Base-by-base conservation (phyloP, 2,888 invertebrate species). In the Bugula neritina region DNA sequence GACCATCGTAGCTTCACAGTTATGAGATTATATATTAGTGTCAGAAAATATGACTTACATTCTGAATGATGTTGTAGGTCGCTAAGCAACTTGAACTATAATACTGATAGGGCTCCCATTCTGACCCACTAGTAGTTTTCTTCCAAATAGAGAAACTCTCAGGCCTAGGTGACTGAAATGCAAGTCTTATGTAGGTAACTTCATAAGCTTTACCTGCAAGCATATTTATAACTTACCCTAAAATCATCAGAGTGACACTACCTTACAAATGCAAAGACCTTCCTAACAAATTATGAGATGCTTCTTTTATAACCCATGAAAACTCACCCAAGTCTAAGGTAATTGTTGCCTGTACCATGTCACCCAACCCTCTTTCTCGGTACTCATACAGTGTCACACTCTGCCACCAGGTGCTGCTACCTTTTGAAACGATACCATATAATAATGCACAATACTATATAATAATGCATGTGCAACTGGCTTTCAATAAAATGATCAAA, bases 71-170 rank as follows among this genome's bases (percentile, higher is more conserved):
- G 0, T 90, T 90, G 83, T 96, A 99, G 0, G 93, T 96, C 74
- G 92, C 91, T 43, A 93, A 90, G 82, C 99, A 99, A 0, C 93
- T 91, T 10, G 93, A 93, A 85, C 94, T 93, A 84, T 83, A 80
- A 76, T 81, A 87, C 79, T 86, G 86, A 81, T 85, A 87, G 1
- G 87, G 85, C 10, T 78, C 25, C 92, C 91, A 80, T 88, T 89
- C 81, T 90, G 91, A 73, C 17, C 17, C 43, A 1, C 74, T 74
- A 21, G 79, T 78, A 10, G 79, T 81, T 77, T 93, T 89, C 84
- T 95, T 96, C 86, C 92, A 97, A 78, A 99, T 91, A 27, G 93
- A 92, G 86, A 99, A 98, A 83, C 96, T 96, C 83, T 98, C 97
- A 0, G 99, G 99, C 73, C 98, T 88, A 0, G 96, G 94, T 0